Evolutionary conservation across 2,888 invertebrate genomes (phyloP), one percentile per base, ranked within the genome.

Genomic region (Trichopoda pennipes): DNA sequence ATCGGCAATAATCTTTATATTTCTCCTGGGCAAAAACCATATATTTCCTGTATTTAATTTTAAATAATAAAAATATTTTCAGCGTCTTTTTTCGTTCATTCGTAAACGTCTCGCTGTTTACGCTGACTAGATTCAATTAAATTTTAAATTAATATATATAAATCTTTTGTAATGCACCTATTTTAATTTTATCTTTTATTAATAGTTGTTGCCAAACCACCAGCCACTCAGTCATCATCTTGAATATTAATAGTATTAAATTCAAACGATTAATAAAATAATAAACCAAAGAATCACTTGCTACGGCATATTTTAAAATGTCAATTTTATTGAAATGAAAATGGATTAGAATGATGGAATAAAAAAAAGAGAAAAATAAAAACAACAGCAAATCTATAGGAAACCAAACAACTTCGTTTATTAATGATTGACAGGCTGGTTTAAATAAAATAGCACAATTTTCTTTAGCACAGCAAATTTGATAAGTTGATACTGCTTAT

Each of bases 381-480:
- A 28, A 28, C 23, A 28, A 3, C 4, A 2, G 35, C 61, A 49
- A 28, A 10, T 60, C 47, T 55, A 73, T 68, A 60, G n/a, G 66
- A 78, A 66, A 23, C 58, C 42, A 77, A 28, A 78, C 73, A 44
- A 44, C 69, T 72, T 70, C 56, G 47, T 51, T 77, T 56, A 70
- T 70, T 77, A 56, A 61, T 82, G 82, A 82, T 72, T 76, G 79
- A 76, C 82, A 68, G 72, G 68, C 51, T 79, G 75, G 76, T 79
- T 82, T 79, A 79, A 63, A 72, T 23, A 70, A 81, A 78, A 60
- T 66, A 70, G 75, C 53, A 73, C 17, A 16, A 44, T 28, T 80
- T 53, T 32, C 44, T 23, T 55, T 58, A 28, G 17, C 51, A 63
- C 61, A 58, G 32, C 47, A 53, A 60, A 55, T 42, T 35, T 66